phyloP scores from a whole-genome alignment of 37 sponge, comb jelly and placozoan species.

The Beroe ovata region DNA sequence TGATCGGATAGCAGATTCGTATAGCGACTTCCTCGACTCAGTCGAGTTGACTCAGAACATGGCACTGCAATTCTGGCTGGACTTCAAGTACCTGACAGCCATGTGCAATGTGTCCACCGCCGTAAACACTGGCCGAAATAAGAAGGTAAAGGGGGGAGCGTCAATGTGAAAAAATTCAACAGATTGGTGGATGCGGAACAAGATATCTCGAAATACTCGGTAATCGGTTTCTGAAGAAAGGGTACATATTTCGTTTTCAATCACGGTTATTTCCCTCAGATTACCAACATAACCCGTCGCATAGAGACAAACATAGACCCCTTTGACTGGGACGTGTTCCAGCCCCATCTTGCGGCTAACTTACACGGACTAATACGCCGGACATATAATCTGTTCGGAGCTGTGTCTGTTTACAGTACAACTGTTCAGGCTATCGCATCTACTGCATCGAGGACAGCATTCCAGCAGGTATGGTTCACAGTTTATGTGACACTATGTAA shows the following conservation, averaged over 20 bases:
- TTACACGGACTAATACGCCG: slow-evolving; percentile 22
- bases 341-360: slow-evolving; percentile 34
- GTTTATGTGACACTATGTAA: no score
- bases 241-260: no score
- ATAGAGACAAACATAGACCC: slow-evolving; percentile 64
- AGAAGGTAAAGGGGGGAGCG: no score
- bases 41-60: slow-evolving; percentile 33
- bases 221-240: no score
- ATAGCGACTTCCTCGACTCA: slow-evolving; percentile 2
- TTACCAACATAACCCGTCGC: not conserved
- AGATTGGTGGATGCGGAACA: no score
- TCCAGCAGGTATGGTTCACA: slow-evolving; percentile 41
- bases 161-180: no score
- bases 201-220: no score
- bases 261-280: no score
- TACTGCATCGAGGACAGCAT: slow-evolving; percentile 8
- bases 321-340: slow-evolving; percentile 65
- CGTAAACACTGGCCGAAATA: slow-evolving; percentile 20
- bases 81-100: slow-evolving; percentile 52
- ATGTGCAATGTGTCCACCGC: slow-evolving; percentile 12
- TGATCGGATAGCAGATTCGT: not conserved
- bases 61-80: slow-evolving; percentile 63
- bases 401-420: slow-evolving; percentile 47
- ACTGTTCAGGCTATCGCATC: slow-evolving; percentile 41
- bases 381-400: slow-evolving; percentile 49